phyloP scores from a whole-genome alignment of 2,797 vertebrate species.

The Pangasius macronema region DNA sequence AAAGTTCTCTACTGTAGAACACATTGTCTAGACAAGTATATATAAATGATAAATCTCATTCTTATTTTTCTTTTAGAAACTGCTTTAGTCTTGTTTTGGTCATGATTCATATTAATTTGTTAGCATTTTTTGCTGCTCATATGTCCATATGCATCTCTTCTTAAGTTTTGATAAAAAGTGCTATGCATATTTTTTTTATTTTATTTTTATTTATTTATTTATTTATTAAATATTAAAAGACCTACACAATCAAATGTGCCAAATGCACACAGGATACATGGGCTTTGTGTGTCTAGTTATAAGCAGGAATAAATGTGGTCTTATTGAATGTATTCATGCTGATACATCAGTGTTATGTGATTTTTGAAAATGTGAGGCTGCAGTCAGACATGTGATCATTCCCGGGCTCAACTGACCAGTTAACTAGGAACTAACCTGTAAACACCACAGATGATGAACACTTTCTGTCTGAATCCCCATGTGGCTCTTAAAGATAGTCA shows the following conservation, averaged over 20 bases:
- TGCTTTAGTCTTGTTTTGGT: no score
- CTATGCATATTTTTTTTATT: no score
- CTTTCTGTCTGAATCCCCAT: constrained; percentile 26
- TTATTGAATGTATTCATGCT: neutral
- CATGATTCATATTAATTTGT: no score
- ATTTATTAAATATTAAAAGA: no score
- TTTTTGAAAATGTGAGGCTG: neutral
- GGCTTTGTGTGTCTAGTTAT: neutral
- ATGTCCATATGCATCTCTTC: no score
- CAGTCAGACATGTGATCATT: neutral
- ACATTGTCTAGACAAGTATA: no score
- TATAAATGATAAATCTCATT: no score
- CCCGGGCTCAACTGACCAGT: neutral
- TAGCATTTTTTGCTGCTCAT: no score
- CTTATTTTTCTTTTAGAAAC: no score
- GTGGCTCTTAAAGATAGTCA: constrained; percentile 16
- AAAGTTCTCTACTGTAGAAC: no score
- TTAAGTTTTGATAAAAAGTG: no score
- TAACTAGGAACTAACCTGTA: neutral
- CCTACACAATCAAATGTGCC: neutral
- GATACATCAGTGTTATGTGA: neutral
- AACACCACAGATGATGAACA: constrained; percentile 18
- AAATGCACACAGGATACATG: neutral
- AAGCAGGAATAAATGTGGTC: neutral
- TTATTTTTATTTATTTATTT: no score